phyloP scores from a whole-genome alignment of 1,140 invertebrate genomes.

The Papilio machaon region DNA sequence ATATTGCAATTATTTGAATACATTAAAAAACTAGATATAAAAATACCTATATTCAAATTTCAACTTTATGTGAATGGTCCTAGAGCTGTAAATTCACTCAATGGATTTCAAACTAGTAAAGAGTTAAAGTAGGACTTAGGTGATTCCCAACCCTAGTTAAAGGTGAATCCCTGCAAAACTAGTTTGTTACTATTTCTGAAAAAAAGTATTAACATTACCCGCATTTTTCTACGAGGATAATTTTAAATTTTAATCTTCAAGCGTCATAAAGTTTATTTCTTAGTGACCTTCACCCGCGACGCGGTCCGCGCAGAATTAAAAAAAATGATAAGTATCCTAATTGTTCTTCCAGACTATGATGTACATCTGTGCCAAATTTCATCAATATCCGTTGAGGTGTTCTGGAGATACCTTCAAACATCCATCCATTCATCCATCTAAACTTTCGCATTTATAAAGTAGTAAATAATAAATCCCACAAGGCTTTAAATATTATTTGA shows the following conservation, averaged over 20 bases:
- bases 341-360: no score
- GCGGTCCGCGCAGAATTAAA: no score
- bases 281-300: no score
- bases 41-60: not conserved
- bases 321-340: no score
- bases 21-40: not conserved
- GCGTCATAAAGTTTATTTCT: not conserved
- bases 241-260: not conserved
- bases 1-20: not conserved
- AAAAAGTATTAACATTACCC: not conserved
- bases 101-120: not conserved
- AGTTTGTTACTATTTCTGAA: not conserved
- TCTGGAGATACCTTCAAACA: no score
- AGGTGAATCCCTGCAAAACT: not conserved
- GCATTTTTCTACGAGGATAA: not conserved
- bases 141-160: conserved; percentile 8
- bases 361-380: no score
- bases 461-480: not conserved
- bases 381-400: no score
- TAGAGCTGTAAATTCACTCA: not conserved
- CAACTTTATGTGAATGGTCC: not conserved
- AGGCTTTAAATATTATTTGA: not conserved
- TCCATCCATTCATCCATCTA: no score
- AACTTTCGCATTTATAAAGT: no score
- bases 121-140: not conserved